Evolutionary conservation across 2,888 invertebrate genomes (phyloP).

Genomic region (Allophyes oxyacanthae): DNA sequence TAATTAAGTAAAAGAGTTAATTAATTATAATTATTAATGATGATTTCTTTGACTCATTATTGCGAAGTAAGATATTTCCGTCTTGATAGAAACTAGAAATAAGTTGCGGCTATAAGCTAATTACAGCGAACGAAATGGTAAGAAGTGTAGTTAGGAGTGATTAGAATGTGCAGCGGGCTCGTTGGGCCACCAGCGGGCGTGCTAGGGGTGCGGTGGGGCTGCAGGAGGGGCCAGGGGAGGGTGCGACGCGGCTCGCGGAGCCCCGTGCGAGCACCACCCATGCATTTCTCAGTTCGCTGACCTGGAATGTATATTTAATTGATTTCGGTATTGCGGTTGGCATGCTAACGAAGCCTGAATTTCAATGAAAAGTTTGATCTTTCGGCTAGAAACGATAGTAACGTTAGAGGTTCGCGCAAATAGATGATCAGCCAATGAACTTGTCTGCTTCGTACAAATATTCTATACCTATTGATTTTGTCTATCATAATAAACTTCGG

Average conservation of each 20-base stretch:
- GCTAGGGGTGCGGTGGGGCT: constrained; percentile 12
- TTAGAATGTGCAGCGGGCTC: constrained; percentile 45
- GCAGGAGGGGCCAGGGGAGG: constrained; percentile 8
- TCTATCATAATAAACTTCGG: background rate
- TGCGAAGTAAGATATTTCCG: background rate
- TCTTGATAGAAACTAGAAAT: background rate
- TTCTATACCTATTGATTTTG: background rate
- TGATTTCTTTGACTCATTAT: no score
- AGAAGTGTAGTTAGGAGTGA: constrained; percentile 41
- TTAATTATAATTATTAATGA: no score
- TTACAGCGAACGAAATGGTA: constrained; percentile 25
- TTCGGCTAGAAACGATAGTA: constrained; percentile 56
- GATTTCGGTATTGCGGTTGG: constrained; percentile 76
- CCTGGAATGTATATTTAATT: constrained; percentile 81
- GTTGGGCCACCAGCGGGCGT: constrained; percentile 5
- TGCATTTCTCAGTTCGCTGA: constrained; percentile 81
- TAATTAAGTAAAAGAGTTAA: no score
- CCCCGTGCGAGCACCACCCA: constrained; percentile 61
- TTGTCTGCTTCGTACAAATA: constrained; percentile 9
- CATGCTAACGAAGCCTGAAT: constrained; percentile 68
- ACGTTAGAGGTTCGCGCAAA: constrained; percentile 18
- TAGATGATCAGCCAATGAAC: constrained; percentile 15
- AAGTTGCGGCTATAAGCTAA: constrained; percentile 25
- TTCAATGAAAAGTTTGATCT: constrained; percentile 69
- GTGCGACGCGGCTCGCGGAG: constrained; percentile 14